Evolutionary conservation across 2,797 vertebrate species (phyloP).

Genomic region (Falco naumanni): DNA sequence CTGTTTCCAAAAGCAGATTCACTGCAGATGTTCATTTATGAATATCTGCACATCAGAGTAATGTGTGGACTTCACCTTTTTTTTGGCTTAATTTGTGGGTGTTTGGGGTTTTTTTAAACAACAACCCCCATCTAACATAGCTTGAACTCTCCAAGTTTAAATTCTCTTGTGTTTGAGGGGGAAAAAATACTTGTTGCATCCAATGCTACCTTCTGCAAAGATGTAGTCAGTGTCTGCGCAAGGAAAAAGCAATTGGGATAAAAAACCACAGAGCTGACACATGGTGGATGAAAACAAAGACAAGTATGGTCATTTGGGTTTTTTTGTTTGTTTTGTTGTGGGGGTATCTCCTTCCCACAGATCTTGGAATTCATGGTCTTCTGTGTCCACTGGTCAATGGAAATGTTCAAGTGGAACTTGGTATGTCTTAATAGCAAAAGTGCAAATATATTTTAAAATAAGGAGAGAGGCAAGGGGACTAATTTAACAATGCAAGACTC

Average conservation of each 20-base stretch:
- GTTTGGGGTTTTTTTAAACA: background rate
- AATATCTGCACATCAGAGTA: background rate
- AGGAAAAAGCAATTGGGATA: background rate
- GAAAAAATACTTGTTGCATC: accelerated
- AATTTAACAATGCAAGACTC: background rate
- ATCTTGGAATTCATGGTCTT: background rate
- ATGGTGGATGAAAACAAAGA: background rate
- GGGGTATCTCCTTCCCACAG: background rate
- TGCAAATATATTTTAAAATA: background rate
- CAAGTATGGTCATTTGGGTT: accelerated
- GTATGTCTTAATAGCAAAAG: background rate
- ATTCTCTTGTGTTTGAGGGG: background rate
- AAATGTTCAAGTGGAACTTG: background rate
- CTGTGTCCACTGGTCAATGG: background rate
- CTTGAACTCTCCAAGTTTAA: background rate
- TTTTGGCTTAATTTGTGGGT: background rate
- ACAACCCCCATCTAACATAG: background rate
- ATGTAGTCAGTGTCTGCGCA: background rate
- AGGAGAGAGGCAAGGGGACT: background rate
- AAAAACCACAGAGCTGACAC: background rate
- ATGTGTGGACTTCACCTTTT: background rate
- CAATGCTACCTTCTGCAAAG: background rate
- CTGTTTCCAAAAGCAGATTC: background rate
- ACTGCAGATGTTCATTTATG: background rate
- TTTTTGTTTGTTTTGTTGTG: background rate